Percentiles rank a stretch among this genome's conserved stretches.
These are phyloP conservation scores for Plotosus lineatus DNA, from an alignment of 2,113 vertebrate species.

Conservation along the genomic window DNA sequence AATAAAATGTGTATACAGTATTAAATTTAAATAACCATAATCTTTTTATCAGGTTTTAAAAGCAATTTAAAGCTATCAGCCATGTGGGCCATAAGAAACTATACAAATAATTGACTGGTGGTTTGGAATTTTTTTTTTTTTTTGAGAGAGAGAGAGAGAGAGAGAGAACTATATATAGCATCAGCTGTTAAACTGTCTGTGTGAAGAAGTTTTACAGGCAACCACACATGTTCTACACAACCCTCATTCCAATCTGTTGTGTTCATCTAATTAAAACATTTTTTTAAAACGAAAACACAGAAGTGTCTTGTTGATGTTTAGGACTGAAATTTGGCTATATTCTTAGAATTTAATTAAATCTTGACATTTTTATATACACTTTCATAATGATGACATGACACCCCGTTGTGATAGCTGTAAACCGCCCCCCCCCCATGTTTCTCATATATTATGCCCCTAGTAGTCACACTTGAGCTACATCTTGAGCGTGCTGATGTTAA, in stretches of 20 bases:
- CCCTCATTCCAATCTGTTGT: not conserved
- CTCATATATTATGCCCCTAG: not conserved
- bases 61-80: too few species aligned
- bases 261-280: not conserved
- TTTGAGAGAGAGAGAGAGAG: too few species aligned
- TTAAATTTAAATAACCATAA: too few species aligned
- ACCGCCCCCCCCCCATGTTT: not conserved
- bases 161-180: too few species aligned
- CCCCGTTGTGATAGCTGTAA: not conserved
- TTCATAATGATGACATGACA: not conserved
- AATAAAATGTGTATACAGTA: too few species aligned
- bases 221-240: not conserved
- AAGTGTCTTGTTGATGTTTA: not conserved
- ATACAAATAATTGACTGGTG: too few species aligned
- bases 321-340: slow-evolving; percentile 6
- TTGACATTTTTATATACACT: slow-evolving; percentile 13
- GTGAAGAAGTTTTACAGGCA: not conserved
- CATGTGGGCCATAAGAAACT: too few species aligned
- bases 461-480: not conserved
- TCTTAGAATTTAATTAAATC: slow-evolving; percentile 19
- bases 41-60: too few species aligned
- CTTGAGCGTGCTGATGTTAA: not conserved
- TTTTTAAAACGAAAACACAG: not conserved
- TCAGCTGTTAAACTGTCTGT: too few species aligned
- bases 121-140: too few species aligned